Evolutionary conservation across 2,888 invertebrate species (phyloP).

Genomic region (Sinopyrophorus schimmeli): DNA sequence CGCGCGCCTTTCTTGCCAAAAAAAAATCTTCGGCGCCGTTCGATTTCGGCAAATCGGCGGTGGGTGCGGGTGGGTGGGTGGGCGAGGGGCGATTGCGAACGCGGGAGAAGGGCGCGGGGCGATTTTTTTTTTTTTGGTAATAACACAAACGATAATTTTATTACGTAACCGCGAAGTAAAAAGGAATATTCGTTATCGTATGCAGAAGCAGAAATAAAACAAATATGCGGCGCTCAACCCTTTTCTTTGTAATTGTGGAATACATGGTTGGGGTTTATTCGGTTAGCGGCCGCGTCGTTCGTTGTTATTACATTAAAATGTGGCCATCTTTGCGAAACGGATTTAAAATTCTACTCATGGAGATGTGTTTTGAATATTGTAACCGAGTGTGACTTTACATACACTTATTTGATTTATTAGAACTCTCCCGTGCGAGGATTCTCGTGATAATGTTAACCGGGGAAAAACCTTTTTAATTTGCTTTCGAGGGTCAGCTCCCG

Average conservation of each 20-base stretch:
- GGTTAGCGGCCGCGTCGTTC: slow-evolving; percentile 45
- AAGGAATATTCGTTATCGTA: slow-evolving; percentile 37
- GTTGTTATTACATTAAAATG: slow-evolving; percentile 52
- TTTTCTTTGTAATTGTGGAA: slow-evolving; percentile 35
- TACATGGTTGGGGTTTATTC: slow-evolving; percentile 44
- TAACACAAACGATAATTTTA: slow-evolving; percentile 37
- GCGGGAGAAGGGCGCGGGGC: no score
- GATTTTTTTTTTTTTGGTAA: no score
- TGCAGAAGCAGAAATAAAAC: slow-evolving; percentile 34
- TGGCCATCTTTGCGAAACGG: slow-evolving; percentile 54
- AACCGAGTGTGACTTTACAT: slow-evolving; percentile 51
- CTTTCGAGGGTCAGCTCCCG: slow-evolving; percentile 24
- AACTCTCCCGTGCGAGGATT: slow-evolving; percentile 31
- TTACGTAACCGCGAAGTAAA: slow-evolving; percentile 37
- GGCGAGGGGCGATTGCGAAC: slow-evolving; percentile 22
- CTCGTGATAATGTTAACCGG: slow-evolving; percentile 24
- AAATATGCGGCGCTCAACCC: slow-evolving; percentile 34
- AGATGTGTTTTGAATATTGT: slow-evolving; percentile 53
- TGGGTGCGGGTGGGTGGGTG: slow-evolving; percentile 12
- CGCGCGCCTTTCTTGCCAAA: slow-evolving; percentile 39
- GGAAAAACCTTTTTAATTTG: slow-evolving; percentile 28
- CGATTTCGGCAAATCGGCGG: neutral
- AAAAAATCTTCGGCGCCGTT: slow-evolving; percentile 8
- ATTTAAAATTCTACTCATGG: slow-evolving; percentile 54
- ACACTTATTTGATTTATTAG: slow-evolving; percentile 55